Evolutionary conservation across 2,113 vertebrate genomes (phyloP).

Genomic region (Pangasianodon hypophthalmus): DNA sequence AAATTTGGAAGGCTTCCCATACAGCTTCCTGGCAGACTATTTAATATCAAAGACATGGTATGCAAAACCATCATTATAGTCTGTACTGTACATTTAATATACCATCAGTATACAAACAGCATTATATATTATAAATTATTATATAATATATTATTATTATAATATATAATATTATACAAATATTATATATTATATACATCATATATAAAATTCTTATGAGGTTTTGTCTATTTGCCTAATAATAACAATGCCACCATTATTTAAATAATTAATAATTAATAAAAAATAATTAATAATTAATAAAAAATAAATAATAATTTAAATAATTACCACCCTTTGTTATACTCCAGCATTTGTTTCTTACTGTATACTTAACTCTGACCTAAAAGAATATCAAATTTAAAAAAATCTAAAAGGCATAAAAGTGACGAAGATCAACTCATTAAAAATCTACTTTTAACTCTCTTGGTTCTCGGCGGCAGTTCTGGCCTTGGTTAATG

Average conservation of each 20-base stretch:
- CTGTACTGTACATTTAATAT: neutral
- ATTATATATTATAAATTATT: too few species aligned
- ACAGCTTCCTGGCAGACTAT: constrained; percentile 94
- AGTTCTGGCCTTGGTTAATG: constrained; percentile 28
- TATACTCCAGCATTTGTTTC: neutral
- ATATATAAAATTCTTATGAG: neutral
- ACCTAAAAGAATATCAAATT: constrained; percentile 36
- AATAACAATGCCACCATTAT: neutral
- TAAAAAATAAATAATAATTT: too few species aligned
- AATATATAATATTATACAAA: too few species aligned
- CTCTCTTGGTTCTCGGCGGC: constrained; percentile 20
- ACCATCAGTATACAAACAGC: neutral
- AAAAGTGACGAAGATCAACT: constrained; percentile 10
- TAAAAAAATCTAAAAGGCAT: constrained; percentile 20
- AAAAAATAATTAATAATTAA: too few species aligned
- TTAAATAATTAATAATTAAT: too few species aligned
- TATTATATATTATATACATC: neutral
- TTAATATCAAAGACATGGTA: constrained; percentile 29
- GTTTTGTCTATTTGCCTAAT: constrained; percentile 4
- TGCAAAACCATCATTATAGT: neutral
- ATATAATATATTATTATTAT: too few species aligned
- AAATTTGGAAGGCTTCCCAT: constrained; percentile 94
- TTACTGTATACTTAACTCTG: neutral
- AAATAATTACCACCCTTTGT: neutral
- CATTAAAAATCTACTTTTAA: constrained; percentile 33